Conservation (phyloP, 2,113 vertebrate species). For the Seriola dumerili region DNA sequence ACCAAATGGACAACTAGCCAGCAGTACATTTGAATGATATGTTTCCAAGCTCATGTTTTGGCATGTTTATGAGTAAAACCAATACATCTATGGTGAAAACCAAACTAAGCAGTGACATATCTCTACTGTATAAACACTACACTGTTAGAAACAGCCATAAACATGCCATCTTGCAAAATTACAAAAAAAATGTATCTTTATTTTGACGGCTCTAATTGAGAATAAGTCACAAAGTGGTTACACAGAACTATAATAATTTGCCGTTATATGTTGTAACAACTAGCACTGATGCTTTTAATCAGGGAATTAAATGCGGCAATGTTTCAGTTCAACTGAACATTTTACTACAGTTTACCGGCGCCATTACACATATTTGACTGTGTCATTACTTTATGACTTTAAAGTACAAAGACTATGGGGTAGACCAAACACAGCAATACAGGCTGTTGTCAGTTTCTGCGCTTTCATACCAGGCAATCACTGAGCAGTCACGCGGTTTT, state of each 20-base stretch:
- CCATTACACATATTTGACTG: neutral
- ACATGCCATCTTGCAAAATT: neutral
- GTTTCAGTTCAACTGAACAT: neutral
- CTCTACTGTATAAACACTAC: neutral
- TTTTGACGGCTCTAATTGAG: neutral
- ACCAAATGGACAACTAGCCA: neutral
- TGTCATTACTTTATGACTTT: constrained; percentile 29
- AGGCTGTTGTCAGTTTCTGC: neutral
- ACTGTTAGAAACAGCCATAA: neutral
- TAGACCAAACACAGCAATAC: constrained; percentile 16
- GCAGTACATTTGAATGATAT: neutral
- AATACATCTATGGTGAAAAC: neutral
- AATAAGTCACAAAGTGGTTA: neutral
- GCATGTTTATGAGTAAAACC: constrained; percentile 1
- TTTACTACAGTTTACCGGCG: neutral
- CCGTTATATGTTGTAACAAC: neutral
- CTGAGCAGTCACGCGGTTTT: constrained; percentile 18
- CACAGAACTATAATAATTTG: neutral
- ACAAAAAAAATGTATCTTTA: neutral
- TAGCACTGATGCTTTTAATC: neutral
- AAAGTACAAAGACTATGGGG: constrained; percentile 3
- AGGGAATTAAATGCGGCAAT: neutral
- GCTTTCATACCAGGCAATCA: constrained; percentile 29
- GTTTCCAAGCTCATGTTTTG: neutral
- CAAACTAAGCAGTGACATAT: neutral